Conservation (phyloP, 1,140 invertebrate genomes). For the Olivierus martensii region DNA sequence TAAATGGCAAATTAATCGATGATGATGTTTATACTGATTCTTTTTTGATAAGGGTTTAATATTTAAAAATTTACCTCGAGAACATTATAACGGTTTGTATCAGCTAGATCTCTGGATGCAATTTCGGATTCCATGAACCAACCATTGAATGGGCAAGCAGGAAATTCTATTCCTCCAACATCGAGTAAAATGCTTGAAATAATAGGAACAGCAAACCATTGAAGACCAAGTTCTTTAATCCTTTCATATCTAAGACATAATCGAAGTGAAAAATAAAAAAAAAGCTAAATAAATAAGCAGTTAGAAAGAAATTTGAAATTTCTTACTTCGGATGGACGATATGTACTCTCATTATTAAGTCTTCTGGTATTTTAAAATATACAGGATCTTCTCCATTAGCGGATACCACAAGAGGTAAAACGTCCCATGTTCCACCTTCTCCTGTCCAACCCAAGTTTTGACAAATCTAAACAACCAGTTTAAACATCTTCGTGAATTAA, state of each 20-base stretch:
- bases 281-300: too few species aligned
- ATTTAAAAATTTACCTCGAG: slow-evolving; percentile 47
- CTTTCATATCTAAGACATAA: slow-evolving; percentile 52
- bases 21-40: background rate
- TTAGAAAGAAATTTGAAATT: too few species aligned
- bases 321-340: slow-evolving; percentile 56
- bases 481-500: too few species aligned
- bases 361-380: slow-evolving; percentile 69
- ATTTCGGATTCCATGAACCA: slow-evolving; percentile 98
- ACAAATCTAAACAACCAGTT: slow-evolving; percentile 58
- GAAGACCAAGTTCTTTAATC: slow-evolving; percentile 67
- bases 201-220: slow-evolving; percentile 79
- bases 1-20: too few species aligned
- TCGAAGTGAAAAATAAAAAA: too few species aligned
- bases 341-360: slow-evolving; percentile 67
- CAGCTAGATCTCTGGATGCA: slow-evolving; percentile 76
- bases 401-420: slow-evolving; percentile 74
- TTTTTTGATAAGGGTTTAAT: too few species aligned
- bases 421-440: slow-evolving; percentile 59
- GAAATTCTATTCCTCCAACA: slow-evolving; percentile 88
- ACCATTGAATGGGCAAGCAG: slow-evolving; percentile 83
- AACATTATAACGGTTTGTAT: slow-evolving; percentile 71
- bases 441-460: slow-evolving; percentile 79
- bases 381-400: slow-evolving; percentile 86
- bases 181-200: slow-evolving; percentile 84